Percentiles rank a stretch among this genome's conserved stretches.
Conservation (phyloP, 2,888 invertebrate species). For the Strigamia transsilvanica region DNA sequence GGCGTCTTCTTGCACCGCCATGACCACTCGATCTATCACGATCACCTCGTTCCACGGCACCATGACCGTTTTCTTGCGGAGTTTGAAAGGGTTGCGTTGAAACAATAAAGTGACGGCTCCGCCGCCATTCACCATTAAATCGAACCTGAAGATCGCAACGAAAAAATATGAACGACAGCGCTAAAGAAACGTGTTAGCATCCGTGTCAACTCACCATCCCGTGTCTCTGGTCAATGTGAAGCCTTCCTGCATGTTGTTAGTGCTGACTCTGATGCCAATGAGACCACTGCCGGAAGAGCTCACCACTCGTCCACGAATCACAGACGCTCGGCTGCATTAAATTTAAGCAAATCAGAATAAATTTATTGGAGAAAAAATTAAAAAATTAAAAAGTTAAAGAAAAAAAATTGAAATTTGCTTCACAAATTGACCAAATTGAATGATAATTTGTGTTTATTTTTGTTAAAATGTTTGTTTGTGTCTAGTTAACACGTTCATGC, state of each 20-base stretch:
- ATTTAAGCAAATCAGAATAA: conserved; percentile 51
- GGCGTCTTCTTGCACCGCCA: conserved; percentile 58
- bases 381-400: neutral
- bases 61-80: conserved; percentile 86
- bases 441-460: too few relatives aligned
- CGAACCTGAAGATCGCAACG: conserved; percentile 77
- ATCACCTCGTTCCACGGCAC: conserved; percentile 99
- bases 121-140: conserved; percentile 97
- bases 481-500: neutral
- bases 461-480: neutral
- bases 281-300: conserved; percentile 94
- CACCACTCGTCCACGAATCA: conserved; percentile 96
- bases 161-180: neutral
- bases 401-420: neutral
- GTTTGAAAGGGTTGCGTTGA: conserved; percentile 92
- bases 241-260: conserved; percentile 88
- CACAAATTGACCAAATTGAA: too few relatives aligned
- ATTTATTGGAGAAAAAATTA: too few relatives aligned
- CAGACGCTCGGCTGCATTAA: conserved; percentile 88
- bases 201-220: conserved; percentile 81
- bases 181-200: too few relatives aligned
- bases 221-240: conserved; percentile 93
- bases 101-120: conserved; percentile 96
- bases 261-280: conserved; percentile 93
- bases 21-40: conserved; percentile 67